These are phyloP conservation scores for Cyanistes caeruleus DNA, from an alignment of 2,113 vertebrate genomes.

Conservation along the genomic window DNA sequence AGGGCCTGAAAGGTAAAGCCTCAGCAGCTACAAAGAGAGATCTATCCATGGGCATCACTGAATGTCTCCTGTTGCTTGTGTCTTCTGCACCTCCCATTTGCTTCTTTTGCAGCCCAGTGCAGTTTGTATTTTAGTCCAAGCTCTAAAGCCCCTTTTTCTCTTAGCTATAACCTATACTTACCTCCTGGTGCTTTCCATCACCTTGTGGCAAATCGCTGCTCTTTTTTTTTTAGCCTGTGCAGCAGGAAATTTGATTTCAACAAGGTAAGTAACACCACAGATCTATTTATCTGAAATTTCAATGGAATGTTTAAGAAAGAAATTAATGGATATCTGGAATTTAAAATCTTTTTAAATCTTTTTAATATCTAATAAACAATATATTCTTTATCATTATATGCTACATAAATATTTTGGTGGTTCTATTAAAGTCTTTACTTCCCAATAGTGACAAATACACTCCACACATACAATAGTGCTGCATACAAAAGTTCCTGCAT, in stretches of 20 bases:
- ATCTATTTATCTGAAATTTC: not conserved
- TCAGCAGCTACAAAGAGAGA: not conserved
- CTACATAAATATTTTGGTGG: not conserved
- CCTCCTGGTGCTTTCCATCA: not conserved
- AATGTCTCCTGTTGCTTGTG: not conserved
- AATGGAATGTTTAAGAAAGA: not conserved
- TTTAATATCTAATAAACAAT: not conserved
- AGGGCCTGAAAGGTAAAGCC: not conserved
- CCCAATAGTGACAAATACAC: not conserved
- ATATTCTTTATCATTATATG: not conserved
- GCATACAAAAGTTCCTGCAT: not conserved
- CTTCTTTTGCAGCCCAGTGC: not conserved
- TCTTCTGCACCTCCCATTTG: not conserved
- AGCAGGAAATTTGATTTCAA: not conserved
- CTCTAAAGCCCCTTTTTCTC: not conserved
- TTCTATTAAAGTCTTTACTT: not conserved
- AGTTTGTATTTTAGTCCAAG: not conserved
- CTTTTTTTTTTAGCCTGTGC: not conserved
- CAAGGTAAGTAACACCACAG: not conserved
- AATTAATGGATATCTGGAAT: not conserved
- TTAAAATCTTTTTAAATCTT: not conserved
- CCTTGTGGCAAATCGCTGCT: not conserved
- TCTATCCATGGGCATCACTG: accelerated
- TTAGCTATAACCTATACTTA: not conserved
- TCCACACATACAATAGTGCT: not conserved